Evolutionary conservation across 2,888 invertebrate species (phyloP).

Genomic region (Herminia tarsipennalis): DNA sequence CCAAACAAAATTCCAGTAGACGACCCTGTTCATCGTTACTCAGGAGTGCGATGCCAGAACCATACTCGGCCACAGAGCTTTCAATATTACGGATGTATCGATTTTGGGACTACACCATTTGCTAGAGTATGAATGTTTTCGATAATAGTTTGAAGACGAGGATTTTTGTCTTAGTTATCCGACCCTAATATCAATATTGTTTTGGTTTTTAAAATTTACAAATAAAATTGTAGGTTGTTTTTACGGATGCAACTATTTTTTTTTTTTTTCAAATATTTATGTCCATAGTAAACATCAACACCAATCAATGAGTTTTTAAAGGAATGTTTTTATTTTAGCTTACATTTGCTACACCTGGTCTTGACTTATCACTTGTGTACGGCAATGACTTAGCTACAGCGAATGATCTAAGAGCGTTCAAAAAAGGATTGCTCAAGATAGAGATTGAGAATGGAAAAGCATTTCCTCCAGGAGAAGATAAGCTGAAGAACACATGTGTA

Average conservation of each 20-base stretch:
- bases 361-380: constrained; percentile 22
- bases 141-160: too few species aligned
- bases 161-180: too few species aligned
- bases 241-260: too few species aligned
- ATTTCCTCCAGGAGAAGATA: constrained; percentile 3
- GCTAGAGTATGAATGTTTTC: constrained; percentile 15
- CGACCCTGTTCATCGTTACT: constrained; percentile 32
- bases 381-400: background rate
- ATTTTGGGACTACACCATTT: constrained; percentile 12
- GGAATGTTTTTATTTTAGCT: constrained; percentile 30
- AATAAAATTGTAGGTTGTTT: too few species aligned
- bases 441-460: constrained; percentile 13
- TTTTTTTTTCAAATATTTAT: too few species aligned
- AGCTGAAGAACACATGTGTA: background rate
- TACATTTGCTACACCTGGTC: constrained; percentile 13
- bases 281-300: too few species aligned
- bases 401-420: background rate
- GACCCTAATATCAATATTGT: too few species aligned
- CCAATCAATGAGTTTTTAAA: too few species aligned
- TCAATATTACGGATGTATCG: constrained; percentile 20
- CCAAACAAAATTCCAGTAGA: constrained; percentile 19
- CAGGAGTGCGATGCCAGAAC: constrained; percentile 25
- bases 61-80: constrained; percentile 25
- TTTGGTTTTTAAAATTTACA: too few species aligned
- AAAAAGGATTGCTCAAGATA: constrained; percentile 9